phyloP scores from a whole-genome alignment of 1,140 invertebrate species.

The Listronotus bonariensis region DNA sequence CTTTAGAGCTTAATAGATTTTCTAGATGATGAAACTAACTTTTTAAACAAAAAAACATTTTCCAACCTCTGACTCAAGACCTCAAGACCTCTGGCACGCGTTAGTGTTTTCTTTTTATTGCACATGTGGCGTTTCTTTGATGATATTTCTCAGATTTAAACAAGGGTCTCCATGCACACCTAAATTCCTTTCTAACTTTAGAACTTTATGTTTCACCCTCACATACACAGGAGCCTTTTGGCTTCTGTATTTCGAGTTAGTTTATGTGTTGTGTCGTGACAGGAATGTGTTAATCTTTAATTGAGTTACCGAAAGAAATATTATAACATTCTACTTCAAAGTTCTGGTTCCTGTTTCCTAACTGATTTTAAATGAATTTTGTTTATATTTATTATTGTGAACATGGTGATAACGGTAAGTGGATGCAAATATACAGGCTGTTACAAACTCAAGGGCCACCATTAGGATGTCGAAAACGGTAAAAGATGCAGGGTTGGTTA shows the following conservation, averaged over 20 bases:
- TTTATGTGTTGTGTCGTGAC: slow-evolving; percentile 13
- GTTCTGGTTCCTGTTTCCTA: slow-evolving; percentile 10
- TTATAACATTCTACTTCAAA: slow-evolving; percentile 1
- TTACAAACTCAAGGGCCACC: no score
- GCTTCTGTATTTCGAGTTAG: slow-evolving; percentile 21
- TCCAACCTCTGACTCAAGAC: no score
- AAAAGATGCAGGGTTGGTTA: no score
- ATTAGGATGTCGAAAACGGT: no score
- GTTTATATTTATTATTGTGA: slow-evolving; percentile 35
- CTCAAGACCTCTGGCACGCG: not conserved
- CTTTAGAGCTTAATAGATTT: no score
- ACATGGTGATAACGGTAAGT: slow-evolving; percentile 12
- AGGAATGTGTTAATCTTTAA: not conserved
- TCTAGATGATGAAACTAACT: not conserved
- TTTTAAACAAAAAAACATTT: not conserved
- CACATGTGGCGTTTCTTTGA: slow-evolving; percentile 25
- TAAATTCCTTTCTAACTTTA: slow-evolving; percentile 33
- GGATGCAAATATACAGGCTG: no score
- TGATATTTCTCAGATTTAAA: slow-evolving; percentile 14
- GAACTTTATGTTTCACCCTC: slow-evolving; percentile 18
- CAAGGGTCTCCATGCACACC: slow-evolving; percentile 14
- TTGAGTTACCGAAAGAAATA: not conserved
- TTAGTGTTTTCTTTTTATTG: not conserved
- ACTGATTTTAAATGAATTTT: slow-evolving; percentile 12
- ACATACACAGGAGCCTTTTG: slow-evolving; percentile 3